Conservation (phyloP, 2,888 invertebrate species). For the Lasioglossum villosulum region DNA sequence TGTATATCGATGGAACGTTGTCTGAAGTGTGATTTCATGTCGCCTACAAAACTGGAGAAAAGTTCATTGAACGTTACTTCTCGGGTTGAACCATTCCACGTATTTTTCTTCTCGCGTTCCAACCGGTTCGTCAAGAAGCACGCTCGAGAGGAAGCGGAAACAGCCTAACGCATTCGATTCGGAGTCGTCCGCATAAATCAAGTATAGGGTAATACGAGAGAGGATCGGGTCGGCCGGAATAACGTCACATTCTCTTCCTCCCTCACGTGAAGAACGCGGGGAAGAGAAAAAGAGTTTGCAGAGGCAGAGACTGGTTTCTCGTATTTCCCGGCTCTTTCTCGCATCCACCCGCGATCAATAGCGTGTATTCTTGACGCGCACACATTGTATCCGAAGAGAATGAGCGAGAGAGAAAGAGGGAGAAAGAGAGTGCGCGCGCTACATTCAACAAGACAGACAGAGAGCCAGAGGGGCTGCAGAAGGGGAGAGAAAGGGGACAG, state of each 20-base stretch:
- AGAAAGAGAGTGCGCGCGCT: slow-evolving; percentile 76
- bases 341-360: slow-evolving; percentile 81
- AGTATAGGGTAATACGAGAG: slow-evolving; percentile 42
- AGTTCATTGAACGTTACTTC: not conserved
- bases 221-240: slow-evolving; percentile 34
- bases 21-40: not conserved
- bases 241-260: slow-evolving; percentile 57
- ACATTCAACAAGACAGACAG: slow-evolving; percentile 71
- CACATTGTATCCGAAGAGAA: slow-evolving; percentile 78
- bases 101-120: not conserved
- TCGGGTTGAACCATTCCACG: not conserved
- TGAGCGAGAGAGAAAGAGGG: slow-evolving; percentile 59
- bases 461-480: slow-evolving; percentile 6
- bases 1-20: not conserved
- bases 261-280: slow-evolving; percentile 60
- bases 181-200: slow-evolving; percentile 48
- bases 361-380: slow-evolving; percentile 83
- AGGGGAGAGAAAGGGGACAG: slow-evolving; percentile 3
- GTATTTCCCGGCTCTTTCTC: slow-evolving; percentile 71
- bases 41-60: not conserved
- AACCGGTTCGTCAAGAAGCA: not conserved
- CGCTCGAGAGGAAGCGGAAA: not conserved
- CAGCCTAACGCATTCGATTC: slow-evolving; percentile 31
- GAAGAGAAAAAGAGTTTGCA: slow-evolving; percentile 60
- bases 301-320: slow-evolving; percentile 63